Percentiles rank a stretch among this genome's conserved stretches.
These are phyloP conservation scores for Brachionus sp. DNA, from an alignment of 1,140 invertebrate species.

Conservation along the genomic window DNA sequence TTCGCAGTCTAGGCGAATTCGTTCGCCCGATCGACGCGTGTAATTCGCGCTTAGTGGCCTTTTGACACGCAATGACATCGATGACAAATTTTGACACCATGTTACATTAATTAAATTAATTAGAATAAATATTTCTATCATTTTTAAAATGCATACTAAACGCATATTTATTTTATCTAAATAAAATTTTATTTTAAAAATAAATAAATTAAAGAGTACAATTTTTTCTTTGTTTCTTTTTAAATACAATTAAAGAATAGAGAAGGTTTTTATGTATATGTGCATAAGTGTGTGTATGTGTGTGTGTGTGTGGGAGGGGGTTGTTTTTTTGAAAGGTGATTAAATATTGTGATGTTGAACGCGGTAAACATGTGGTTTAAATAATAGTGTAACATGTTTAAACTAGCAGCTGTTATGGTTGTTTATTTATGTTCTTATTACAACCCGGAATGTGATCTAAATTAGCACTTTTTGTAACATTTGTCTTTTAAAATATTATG, in stretches of 20 bases:
- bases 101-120: not conserved
- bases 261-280: too few relatives aligned
- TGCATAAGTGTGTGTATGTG: too few relatives aligned
- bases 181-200: not conserved
- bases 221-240: not conserved
- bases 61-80: not conserved
- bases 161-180: not conserved
- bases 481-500: not conserved
- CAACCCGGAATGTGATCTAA: not conserved
- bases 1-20: slow-evolving; percentile 34
- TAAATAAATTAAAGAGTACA: not conserved
- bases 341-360: not conserved
- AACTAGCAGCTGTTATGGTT: not conserved
- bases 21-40: not conserved
- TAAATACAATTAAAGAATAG: too few relatives aligned
- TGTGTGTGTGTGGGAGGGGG: too few relatives aligned
- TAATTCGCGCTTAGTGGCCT: not conserved
- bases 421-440: not conserved
- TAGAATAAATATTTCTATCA: not conserved
- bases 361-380: not conserved
- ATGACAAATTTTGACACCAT: not conserved
- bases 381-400: not conserved
- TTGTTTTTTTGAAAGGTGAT: not conserved
- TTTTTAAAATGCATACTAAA: not conserved
- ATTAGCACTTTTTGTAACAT: slow-evolving; percentile 4